These are phyloP conservation scores for Theonella swinhoei DNA, from an alignment of 37 sponge, comb jelly and placozoan species.

Conservation along the genomic window DNA sequence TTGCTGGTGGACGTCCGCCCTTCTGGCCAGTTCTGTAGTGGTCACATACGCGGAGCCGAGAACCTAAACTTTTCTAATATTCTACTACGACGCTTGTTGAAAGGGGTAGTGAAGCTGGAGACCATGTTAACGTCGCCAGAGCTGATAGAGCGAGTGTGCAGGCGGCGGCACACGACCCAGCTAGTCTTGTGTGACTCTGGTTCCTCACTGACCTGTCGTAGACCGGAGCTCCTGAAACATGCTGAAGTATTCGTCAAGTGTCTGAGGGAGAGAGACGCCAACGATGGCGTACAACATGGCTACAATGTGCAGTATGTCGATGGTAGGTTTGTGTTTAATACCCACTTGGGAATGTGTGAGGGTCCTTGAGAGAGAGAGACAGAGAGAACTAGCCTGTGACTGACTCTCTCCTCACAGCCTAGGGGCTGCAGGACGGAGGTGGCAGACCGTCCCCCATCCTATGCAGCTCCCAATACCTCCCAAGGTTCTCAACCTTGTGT, in stretches of 20 bases:
- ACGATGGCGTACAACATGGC: not conserved
- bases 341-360: no score
- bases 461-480: not conserved
- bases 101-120: conserved; percentile 47
- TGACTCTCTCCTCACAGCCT: not conserved
- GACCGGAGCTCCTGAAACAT: conserved; percentile 39
- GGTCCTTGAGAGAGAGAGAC: no score
- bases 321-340: not conserved
- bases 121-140: conserved; percentile 21
- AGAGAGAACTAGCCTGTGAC: no score
- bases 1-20: conserved; percentile 64
- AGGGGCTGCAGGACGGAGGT: not conserved
- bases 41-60: conserved; percentile 46
- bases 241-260: conserved; percentile 20
- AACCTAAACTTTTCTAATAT: conserved; percentile 61
- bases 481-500: not conserved
- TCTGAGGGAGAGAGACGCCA: not conserved
- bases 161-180: not conserved
- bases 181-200: conserved; percentile 44
- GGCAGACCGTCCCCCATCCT: not conserved
- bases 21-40: conserved; percentile 26
- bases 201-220: conserved; percentile 6
- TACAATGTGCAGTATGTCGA: not conserved
- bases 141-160: not conserved
- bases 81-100: conserved; percentile 49